phyloP scores from a whole-genome alignment of 2,888 invertebrate genomes.

The Norana najaformis region DNA sequence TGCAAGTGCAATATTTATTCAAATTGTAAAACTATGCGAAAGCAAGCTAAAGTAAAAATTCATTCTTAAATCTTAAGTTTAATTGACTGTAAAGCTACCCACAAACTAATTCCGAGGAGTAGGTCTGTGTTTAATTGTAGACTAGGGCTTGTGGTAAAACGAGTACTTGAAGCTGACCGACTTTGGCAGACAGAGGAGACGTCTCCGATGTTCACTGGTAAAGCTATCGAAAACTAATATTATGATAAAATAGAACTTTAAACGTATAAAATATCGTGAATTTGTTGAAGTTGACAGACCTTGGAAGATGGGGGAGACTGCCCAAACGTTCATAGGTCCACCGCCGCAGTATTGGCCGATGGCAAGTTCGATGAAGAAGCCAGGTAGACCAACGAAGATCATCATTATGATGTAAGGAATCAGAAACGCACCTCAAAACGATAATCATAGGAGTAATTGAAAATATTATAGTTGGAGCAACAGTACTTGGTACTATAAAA shows the following conservation, averaged over 20 bases:
- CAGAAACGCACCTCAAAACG: slow-evolving; percentile 43
- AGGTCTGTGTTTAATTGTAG: neutral
- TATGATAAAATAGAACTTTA: no score
- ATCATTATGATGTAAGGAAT: slow-evolving; percentile 44
- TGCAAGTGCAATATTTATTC: no score
- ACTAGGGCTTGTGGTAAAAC: neutral
- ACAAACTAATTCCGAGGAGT: no score
- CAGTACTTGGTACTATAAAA: neutral
- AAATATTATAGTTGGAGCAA: neutral
- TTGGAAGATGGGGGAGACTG: slow-evolving; percentile 41
- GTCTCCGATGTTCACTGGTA: slow-evolving; percentile 74
- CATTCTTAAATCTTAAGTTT: no score
- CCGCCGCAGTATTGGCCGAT: slow-evolving; percentile 76
- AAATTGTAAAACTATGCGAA: no score
- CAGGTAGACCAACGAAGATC: slow-evolving; percentile 69
- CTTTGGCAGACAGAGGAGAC: slow-evolving; percentile 42
- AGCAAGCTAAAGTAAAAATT: no score
- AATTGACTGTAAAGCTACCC: no score
- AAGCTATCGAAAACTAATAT: no score
- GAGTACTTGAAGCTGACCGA: neutral
- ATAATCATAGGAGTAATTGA: neutral
- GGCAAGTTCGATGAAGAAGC: slow-evolving; percentile 76
- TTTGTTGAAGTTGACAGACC: slow-evolving; percentile 28
- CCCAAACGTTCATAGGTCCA: slow-evolving; percentile 76
- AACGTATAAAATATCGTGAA: neutral